phyloP scores from a whole-genome alignment of 2,797 vertebrate species.

The Leuciscus waleckii region DNA sequence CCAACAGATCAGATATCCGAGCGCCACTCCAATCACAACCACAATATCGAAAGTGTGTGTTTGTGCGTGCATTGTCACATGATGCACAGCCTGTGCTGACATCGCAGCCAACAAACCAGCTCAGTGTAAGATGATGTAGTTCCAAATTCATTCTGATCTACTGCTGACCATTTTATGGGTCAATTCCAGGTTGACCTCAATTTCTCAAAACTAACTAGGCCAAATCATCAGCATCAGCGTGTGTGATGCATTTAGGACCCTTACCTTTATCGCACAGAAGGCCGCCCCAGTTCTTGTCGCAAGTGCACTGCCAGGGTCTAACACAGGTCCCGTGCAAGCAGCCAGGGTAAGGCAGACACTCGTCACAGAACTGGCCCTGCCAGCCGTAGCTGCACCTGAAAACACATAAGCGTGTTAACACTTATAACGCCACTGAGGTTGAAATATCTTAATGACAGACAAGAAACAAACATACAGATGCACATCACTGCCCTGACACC shows the following conservation, averaged over 20 bases:
- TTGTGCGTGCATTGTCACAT: conserved; percentile 47
- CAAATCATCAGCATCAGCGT: not conserved
- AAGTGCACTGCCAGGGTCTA: conserved; percentile 90
- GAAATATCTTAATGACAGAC: conserved; percentile 43
- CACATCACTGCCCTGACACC: conserved; percentile 60
- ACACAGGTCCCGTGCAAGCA: conserved; percentile 93
- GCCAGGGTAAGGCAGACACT: conserved; percentile 89
- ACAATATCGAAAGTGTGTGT: conserved; percentile 46
- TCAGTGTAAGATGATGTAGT: conserved; percentile 48
- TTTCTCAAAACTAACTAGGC: conserved; percentile 21
- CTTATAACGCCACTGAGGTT: not conserved
- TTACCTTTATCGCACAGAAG: conserved; percentile 95
- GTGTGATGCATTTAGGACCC: not conserved
- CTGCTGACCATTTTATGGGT: conserved; percentile 16
- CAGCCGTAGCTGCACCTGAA: conserved; percentile 93
- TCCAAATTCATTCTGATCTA: conserved; percentile 33
- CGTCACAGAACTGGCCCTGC: conserved; percentile 92
- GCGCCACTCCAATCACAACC: conserved; percentile 73
- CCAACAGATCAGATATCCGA: conserved; percentile 71
- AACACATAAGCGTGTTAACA: conserved; percentile 55
- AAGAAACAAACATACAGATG: conserved; percentile 33
- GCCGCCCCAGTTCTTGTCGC: conserved; percentile 97
- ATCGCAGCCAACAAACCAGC: conserved; percentile 54
- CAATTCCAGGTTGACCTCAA: conserved; percentile 22
- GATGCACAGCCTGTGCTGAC: conserved; percentile 44